Conservation (phyloP, 2,797 vertebrate species). For the Platalea minor region DNA sequence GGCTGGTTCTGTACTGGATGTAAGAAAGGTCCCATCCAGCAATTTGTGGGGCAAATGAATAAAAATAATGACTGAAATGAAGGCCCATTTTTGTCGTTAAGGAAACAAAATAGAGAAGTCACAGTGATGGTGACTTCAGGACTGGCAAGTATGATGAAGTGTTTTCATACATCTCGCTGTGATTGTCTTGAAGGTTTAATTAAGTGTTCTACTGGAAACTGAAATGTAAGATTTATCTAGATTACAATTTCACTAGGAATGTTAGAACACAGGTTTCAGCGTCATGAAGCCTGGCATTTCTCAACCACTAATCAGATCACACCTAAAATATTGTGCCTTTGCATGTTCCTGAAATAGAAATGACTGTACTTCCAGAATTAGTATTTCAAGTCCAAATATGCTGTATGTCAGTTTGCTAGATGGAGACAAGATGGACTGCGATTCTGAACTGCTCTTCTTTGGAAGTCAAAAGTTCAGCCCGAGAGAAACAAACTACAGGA, state of each 20-base stretch:
- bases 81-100: neutral
- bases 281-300: neutral
- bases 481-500: neutral
- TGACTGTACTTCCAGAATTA: neutral
- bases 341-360: neutral
- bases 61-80: neutral
- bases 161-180: neutral
- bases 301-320: neutral
- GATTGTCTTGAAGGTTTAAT: neutral
- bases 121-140: neutral
- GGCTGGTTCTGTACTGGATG: neutral
- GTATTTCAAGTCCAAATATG: neutral
- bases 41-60: neutral
- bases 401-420: neutral
- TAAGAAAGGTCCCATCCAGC: neutral
- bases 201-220: neutral
- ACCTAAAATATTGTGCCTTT: neutral
- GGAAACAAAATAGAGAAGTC: neutral
- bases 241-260: neutral
- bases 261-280: neutral
- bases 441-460: neutral
- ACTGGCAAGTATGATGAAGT: neutral
- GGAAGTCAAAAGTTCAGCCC: neutral
- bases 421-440: neutral
- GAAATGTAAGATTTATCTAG: neutral